These are phyloP conservation scores for Galaxea fascicularis DNA, from an alignment of 92 coral and sea anemone species.

Conservation along the genomic window DNA sequence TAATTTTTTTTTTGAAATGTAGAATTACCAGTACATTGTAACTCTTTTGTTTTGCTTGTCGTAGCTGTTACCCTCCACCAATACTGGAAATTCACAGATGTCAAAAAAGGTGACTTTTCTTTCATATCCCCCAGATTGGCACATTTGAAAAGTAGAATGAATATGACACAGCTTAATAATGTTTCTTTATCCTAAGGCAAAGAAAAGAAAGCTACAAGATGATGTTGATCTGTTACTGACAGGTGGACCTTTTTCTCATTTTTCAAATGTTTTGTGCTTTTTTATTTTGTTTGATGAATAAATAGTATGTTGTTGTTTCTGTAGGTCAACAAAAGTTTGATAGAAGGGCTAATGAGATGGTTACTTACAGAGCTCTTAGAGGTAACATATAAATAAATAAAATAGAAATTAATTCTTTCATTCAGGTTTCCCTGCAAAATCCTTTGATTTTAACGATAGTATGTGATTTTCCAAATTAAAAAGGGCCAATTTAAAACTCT, in stretches of 20 bases:
- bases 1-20: neutral
- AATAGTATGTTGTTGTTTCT: neutral
- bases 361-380: constrained; percentile 63
- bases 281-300: too few relatives aligned
- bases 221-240: constrained; percentile 84
- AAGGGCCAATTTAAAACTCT: too few relatives aligned
- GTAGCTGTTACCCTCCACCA: neutral
- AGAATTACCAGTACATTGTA: neutral
- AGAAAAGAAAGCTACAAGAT: constrained; percentile 86
- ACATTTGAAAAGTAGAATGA: neutral
- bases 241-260: constrained; percentile 33
- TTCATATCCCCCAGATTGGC: neutral
- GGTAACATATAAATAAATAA: constrained; percentile 1
- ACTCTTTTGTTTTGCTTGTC: neutral
- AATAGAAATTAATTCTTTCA: neutral
- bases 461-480: too few relatives aligned
- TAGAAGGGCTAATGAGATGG: constrained; percentile 50
- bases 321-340: constrained; percentile 69
- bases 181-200: constrained; percentile 66
- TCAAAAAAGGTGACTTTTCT: constrained; percentile 20
- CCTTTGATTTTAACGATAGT: too few relatives aligned
- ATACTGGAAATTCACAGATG: constrained; percentile 17
- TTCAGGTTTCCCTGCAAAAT: neutral
- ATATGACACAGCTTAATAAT: too few relatives aligned
- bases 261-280: neutral